Evolutionary conservation across 2,113 vertebrate species (phyloP).

Genomic region (Vidua macroura): DNA sequence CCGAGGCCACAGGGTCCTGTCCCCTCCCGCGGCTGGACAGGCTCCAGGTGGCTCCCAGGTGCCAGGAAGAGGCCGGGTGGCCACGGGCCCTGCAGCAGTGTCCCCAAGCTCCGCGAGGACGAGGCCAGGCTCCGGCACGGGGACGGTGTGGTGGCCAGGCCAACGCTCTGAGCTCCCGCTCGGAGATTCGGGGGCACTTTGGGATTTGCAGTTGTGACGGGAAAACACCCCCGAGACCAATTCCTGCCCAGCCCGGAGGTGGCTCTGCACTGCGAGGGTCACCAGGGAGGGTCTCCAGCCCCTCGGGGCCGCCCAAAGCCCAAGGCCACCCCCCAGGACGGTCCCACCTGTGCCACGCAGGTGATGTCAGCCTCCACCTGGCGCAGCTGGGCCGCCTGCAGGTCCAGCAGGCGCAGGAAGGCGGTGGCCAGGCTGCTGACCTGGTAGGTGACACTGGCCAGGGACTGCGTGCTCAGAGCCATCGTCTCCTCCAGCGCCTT

Average conservation of each 20-base stretch:
- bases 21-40: background rate
- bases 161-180: background rate
- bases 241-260: background rate
- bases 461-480: conserved; percentile 82
- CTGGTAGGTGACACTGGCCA: conserved; percentile 89
- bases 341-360: conserved; percentile 78
- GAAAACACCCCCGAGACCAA: background rate
- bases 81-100: rapidly evolving
- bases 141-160: background rate
- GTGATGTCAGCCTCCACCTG: conserved; percentile 79
- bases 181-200: rapidly evolving
- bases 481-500: conserved; percentile 86
- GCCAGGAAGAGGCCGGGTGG: background rate
- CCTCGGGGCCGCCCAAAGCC: rapidly evolving
- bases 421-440: conserved; percentile 82
- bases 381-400: conserved; percentile 76
- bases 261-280: too few species aligned
- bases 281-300: too few species aligned
- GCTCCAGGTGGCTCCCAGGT: background rate
- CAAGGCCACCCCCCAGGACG: background rate
- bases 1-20: rapidly evolving
- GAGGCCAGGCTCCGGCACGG: background rate
- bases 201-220: background rate
- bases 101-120: background rate
- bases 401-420: conserved; percentile 81